These are phyloP conservation scores for Ephialtes manifestator DNA, from an alignment of 2,888 invertebrate species.

Conservation along the genomic window DNA sequence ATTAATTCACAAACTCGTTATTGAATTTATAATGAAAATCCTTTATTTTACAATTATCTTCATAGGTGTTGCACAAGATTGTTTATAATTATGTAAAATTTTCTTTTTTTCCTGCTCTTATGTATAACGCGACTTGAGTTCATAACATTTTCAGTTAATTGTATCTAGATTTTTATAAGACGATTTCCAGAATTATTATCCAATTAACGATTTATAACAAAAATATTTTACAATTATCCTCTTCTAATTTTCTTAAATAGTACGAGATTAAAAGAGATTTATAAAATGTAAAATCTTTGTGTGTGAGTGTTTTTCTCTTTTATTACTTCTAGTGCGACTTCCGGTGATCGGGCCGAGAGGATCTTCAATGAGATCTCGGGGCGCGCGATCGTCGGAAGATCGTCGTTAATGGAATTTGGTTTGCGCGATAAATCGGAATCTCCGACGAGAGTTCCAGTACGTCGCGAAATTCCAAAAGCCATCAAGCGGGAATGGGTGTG, in stretches of 20 bases:
- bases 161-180: not conserved
- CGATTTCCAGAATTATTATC: not conserved
- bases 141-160: no score
- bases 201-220: not conserved
- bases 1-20: no score
- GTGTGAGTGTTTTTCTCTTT: not conserved
- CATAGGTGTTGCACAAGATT: no score
- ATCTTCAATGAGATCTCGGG: slow-evolving; percentile 5
- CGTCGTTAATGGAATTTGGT: not conserved
- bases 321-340: slow-evolving; percentile 3
- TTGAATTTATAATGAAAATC: no score
- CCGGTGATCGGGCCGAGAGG: slow-evolving; percentile 1
- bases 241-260: not conserved
- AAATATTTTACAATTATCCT: not conserved
- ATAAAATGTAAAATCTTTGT: not conserved
- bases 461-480: slow-evolving; percentile 6
- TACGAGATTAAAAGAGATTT: not conserved
- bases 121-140: no score
- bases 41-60: no score
- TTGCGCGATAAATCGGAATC: not conserved
- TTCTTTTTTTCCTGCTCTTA: no score
- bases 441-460: not conserved
- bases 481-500: slow-evolving; percentile 86
- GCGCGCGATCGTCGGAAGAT: slow-evolving; percentile 3
- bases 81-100: no score